Evolutionary conservation across 2,113 vertebrate genomes (phyloP).

Genomic region (Salminus brasiliensis): DNA sequence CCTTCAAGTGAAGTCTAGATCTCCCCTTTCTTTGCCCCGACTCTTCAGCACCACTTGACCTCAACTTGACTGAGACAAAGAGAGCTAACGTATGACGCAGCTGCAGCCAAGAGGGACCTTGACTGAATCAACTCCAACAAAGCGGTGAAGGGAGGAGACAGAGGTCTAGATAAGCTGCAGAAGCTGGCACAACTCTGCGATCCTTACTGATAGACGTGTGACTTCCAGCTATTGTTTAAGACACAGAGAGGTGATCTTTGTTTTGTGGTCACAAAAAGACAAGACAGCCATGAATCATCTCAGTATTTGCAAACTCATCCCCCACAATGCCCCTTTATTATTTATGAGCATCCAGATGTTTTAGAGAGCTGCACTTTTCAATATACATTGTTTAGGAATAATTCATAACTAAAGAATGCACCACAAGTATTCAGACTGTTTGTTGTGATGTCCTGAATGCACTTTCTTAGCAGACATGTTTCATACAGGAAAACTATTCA

Average conservation of each 20-base stretch:
- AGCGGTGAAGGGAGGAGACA: constrained; percentile 42
- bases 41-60: neutral
- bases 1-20: neutral
- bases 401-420: constrained; percentile 24
- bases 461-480: neutral
- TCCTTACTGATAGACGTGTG: constrained; percentile 18
- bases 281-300: constrained; percentile 39
- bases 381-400: neutral
- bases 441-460: neutral
- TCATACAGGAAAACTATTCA: constrained; percentile 21
- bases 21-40: constrained; percentile 43
- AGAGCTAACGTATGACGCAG: constrained; percentile 60
- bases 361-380: neutral
- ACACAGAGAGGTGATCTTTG: constrained; percentile 13
- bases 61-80: constrained; percentile 53
- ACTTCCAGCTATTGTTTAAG: constrained; percentile 68
- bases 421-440: neutral
- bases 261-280: neutral
- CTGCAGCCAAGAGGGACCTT: constrained; percentile 37
- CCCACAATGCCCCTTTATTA: constrained; percentile 16
- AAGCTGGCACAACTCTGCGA: constrained; percentile 36
- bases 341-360: constrained; percentile 37
- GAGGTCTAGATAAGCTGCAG: constrained; percentile 54
- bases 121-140: constrained; percentile 32
- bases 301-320: constrained; percentile 40